Conservation (phyloP, 2,113 vertebrate species). For the Xenus cinereus region DNA sequence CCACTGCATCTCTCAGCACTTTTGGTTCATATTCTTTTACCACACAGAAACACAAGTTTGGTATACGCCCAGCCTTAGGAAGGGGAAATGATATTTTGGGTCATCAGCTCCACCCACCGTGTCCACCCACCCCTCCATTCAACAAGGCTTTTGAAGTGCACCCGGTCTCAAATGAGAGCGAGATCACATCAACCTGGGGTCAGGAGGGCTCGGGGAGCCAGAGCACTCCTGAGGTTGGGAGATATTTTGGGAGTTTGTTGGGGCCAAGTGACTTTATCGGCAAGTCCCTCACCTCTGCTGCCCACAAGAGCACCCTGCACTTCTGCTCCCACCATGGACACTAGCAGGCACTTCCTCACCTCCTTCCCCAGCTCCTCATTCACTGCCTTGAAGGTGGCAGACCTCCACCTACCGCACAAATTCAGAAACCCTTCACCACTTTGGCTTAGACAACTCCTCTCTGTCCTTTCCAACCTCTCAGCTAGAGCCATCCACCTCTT, state of each 20-base stretch:
- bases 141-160: constrained; percentile 9
- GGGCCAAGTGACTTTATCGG: background rate
- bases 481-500: background rate
- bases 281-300: background rate
- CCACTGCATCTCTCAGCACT: constrained; percentile 59
- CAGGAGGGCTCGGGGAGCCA: background rate
- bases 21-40: constrained; percentile 39
- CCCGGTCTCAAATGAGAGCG: background rate
- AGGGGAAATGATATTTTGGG: constrained; percentile 55
- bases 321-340: background rate
- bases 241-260: background rate
- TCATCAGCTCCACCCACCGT: background rate
- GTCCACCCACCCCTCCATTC: background rate
- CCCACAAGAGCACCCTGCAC: background rate
- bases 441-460: background rate
- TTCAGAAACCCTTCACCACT: background rate
- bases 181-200: background rate
- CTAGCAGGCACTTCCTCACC: background rate
- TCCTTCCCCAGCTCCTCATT: background rate
- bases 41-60: constrained; percentile 17
- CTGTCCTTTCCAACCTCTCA: background rate
- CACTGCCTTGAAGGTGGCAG: background rate
- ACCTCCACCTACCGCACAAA: background rate
- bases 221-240: background rate
- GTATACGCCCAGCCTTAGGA: constrained; percentile 17